These are phyloP conservation scores for Tenthredo scrophulariae DNA, from an alignment of 2,888 invertebrate species.

Conservation along the genomic window DNA sequence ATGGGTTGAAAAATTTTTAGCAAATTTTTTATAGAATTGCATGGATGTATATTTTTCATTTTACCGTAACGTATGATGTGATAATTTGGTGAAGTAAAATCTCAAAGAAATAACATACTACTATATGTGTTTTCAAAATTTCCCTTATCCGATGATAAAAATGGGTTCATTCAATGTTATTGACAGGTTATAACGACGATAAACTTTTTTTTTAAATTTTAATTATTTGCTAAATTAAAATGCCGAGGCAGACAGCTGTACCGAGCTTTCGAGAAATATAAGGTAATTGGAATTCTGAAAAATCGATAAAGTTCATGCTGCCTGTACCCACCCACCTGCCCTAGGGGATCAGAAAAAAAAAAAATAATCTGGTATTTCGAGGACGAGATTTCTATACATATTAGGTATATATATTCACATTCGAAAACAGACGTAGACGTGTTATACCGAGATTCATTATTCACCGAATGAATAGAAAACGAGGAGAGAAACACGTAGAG, in stretches of 20 bases:
- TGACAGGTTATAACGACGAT: not conserved
- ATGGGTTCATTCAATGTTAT: no score
- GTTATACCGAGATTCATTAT: not conserved
- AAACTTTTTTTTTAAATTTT: not conserved
- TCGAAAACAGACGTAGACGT: not conserved
- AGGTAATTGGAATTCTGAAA: conserved; percentile 18
- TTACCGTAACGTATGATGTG: no score
- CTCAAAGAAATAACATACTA: no score
- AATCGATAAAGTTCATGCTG: not conserved
- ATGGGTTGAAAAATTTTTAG: not conserved
- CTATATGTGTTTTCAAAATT: no score
- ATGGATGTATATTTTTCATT: no score
- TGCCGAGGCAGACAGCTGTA: not conserved
- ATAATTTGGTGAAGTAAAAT: no score
- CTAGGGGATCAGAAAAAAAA: not conserved
- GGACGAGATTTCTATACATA: not conserved
- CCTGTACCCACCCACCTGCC: not conserved
- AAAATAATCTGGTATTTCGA: not conserved
- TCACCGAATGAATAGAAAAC: not conserved
- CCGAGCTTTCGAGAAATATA: not conserved
- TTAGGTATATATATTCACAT: not conserved
- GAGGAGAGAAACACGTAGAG: no score
- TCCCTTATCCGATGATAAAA: no score
- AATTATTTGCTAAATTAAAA: conserved; percentile 4
- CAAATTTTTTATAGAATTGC: no score